Base-by-base conservation (phyloP, 2,797 vertebrate genomes). In the Vultur gryphus region DNA sequence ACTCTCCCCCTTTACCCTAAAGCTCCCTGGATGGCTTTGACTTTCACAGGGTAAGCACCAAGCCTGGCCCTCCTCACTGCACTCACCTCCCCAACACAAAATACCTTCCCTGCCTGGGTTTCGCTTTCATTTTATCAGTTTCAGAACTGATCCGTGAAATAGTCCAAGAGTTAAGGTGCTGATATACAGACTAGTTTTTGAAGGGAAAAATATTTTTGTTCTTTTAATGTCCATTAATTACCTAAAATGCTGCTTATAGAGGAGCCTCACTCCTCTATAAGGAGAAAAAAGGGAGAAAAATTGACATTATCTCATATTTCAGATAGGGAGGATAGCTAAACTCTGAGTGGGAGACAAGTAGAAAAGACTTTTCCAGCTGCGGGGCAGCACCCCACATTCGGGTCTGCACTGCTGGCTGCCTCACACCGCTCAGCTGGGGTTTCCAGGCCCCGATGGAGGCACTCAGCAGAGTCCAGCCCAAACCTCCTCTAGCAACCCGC, bases 361-460 rank as follows among this genome's bases (percentile, higher is more conserved):
- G 41, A 18, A 69, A 70, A 87, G 23, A 10, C 46, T 86, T 79
- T 75, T 37, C 48, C 31, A 52, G 49, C 20, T 16, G 46, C 2
- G 1, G 43, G 37, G 20, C 49, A 73, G 41, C 52, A n/a, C 23
- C 16, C n/a, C 43, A 19, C 37, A 29, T 11, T 15, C 1, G 1
- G 13, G 7, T 48, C 44, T 78, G 51, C 1, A 1, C 21, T 8
- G 10, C 44, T 24, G 16, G 25, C 41, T 83, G 61, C 33, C 85
- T 57, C 1, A 0, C 2, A 35, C 13, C 3, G 1, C 43, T n/a
- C n/a, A 43, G 6, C 14, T 33, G 48, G 21, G 8, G 11, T 43
- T 62, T 41, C 48, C 43, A 57, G 37, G 23, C 18, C 15, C 16
- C 0, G 0, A 16, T 1, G 1, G 54, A 51, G 23, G 37, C n/a